Evolutionary conservation across 1,140 invertebrate species (phyloP).

Genomic region (Neodiprion pinetum): DNA sequence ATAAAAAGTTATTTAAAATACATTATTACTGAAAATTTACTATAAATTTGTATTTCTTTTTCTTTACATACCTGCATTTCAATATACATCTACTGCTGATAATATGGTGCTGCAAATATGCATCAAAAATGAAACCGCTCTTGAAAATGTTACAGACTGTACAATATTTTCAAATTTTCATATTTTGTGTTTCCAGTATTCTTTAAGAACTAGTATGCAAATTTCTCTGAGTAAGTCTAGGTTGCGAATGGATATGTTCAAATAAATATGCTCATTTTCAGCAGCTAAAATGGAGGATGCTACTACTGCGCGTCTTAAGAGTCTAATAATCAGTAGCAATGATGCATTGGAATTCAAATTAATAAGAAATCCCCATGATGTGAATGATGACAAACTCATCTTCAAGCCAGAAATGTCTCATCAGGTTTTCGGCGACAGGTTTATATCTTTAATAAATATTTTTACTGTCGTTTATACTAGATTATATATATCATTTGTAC

Average conservation of each 20-base stretch:
- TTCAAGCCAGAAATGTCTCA: constrained; percentile 92
- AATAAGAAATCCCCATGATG: constrained; percentile 71
- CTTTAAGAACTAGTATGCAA: too few relatives aligned
- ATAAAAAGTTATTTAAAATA: too few relatives aligned
- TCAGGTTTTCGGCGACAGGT: constrained; percentile 90
- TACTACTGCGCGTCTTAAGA: constrained; percentile 63
- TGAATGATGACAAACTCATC: constrained; percentile 73
- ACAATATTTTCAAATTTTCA: too few relatives aligned
- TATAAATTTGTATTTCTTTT: too few relatives aligned
- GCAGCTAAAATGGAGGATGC: constrained; percentile 50
- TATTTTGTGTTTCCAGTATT: too few relatives aligned
- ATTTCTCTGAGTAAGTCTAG: too few relatives aligned
- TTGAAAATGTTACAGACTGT: too few relatives aligned
- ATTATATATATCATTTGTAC: not conserved
- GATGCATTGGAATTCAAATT: constrained; percentile 81
- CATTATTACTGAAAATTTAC: too few relatives aligned
- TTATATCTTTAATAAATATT: constrained; percentile 36
- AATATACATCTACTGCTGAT: too few relatives aligned
- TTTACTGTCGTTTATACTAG: not conserved
- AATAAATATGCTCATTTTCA: constrained; percentile 13
- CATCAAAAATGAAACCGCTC: too few relatives aligned
- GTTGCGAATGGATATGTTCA: not conserved
- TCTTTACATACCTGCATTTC: too few relatives aligned
- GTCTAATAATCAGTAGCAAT: constrained; percentile 73
- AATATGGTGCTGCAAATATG: too few relatives aligned